Percentiles rank a stretch among this genome's conserved stretches.
Conservation (phyloP, 64 coral and sea anemone genomes). For the Montipora efflorescens region DNA sequence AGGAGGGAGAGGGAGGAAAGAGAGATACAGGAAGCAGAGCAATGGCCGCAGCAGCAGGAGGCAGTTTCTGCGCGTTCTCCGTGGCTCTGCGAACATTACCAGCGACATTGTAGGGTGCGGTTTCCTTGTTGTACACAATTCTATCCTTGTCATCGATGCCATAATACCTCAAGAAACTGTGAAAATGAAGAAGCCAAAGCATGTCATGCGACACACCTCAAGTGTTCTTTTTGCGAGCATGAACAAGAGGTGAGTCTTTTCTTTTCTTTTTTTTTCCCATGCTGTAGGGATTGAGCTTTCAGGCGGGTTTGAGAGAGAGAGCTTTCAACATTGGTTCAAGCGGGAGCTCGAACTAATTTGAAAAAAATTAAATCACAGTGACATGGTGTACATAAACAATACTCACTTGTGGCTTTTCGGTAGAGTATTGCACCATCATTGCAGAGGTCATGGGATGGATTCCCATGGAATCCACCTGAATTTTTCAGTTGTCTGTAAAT, state of each 20-base stretch:
- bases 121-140: slow-evolving; percentile 70
- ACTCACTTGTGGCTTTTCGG: no score
- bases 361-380: no score
- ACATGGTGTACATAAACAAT: no score
- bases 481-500: no score
- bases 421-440: no score
- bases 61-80: not conserved
- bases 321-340: no score
- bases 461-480: no score
- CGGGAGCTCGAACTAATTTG: no score
- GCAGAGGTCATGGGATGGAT: no score
- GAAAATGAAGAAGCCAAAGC: slow-evolving; percentile 25
- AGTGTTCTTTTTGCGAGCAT: slow-evolving; percentile 20
- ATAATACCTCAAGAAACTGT: slow-evolving; percentile 51
- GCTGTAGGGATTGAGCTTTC: no score
- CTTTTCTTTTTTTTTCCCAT: no score
- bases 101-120: slow-evolving; percentile 45
- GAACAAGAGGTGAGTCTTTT: slow-evolving; percentile 62
- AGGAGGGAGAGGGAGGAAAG: slow-evolving; percentile 15
- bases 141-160: slow-evolving; percentile 80
- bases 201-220: slow-evolving; percentile 29
- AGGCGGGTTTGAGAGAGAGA: no score
- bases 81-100: slow-evolving; percentile 63
- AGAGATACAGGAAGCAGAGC: not conserved
- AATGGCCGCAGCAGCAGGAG: slow-evolving; percentile 8